phyloP scores from a whole-genome alignment of 2,797 vertebrate genomes.

The Borostomias antarcticus region DNA sequence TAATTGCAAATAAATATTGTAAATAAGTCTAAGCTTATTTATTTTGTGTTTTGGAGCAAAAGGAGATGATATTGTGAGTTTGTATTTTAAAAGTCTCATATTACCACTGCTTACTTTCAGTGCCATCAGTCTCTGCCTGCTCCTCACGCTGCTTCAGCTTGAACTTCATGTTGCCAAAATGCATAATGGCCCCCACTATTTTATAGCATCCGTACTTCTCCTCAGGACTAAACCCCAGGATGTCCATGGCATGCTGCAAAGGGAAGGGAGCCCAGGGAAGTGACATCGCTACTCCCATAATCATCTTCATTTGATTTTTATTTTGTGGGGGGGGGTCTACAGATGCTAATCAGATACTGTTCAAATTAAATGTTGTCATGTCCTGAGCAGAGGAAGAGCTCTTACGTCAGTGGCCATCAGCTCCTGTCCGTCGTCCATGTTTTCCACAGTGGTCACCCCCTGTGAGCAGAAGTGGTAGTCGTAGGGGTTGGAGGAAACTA shows the following conservation, averaged over 20 bases:
- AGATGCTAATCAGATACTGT: no score
- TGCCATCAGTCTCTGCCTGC: slow-evolving; percentile 70
- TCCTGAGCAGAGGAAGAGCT: slow-evolving; percentile 1
- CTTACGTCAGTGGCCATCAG: slow-evolving; percentile 91
- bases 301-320: no score
- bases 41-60: no score
- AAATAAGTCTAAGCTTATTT: not conserved
- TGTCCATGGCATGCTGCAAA: slow-evolving; percentile 90
- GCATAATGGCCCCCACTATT: slow-evolving; percentile 93
- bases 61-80: slow-evolving; percentile 11
- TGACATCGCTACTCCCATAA: not conserved
- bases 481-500: slow-evolving; percentile 91
- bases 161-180: slow-evolving; percentile 98
- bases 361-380: no score
- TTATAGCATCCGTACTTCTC: slow-evolving; percentile 94
- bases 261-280: rapidly evolving
- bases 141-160: slow-evolving; percentile 93
- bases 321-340: no score
- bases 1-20: no score
- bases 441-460: slow-evolving; percentile 90
- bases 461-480: slow-evolving; percentile 97
- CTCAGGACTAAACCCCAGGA: slow-evolving; percentile 85
- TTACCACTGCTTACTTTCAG: slow-evolving; percentile 12
- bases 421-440: slow-evolving; percentile 87
- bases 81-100: not conserved